A percentile compares a stretch with the other conserved stretches of the same genome.
These are phyloP conservation scores for Tichodroma muraria DNA, from an alignment of 2,113 vertebrate species.

Conservation along the genomic window DNA sequence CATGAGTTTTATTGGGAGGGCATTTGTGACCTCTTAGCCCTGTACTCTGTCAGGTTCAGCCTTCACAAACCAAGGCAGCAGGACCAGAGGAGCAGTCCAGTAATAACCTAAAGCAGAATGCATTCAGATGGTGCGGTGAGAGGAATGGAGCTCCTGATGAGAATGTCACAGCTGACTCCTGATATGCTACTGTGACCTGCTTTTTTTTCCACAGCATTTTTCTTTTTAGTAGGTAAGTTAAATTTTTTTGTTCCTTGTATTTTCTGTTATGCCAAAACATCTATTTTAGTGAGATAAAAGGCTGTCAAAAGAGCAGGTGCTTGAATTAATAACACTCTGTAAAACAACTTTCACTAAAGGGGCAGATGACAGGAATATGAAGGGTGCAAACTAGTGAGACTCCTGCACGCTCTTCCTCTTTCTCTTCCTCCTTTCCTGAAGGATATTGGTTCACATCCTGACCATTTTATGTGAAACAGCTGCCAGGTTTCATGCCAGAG, in stretches of 20 bases:
- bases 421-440: not conserved
- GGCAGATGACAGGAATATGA: not conserved
- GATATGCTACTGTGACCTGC: not conserved
- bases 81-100: not conserved
- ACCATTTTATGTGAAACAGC: not conserved
- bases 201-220: not conserved
- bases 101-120: not conserved
- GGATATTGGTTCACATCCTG: not conserved
- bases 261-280: not conserved
- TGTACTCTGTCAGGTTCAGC: not conserved
- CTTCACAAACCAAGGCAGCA: not conserved
- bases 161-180: not conserved
- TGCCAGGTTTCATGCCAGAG: slow-evolving; percentile 36
- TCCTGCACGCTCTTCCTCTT: not conserved
- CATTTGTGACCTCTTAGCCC: not conserved
- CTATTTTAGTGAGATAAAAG: slow-evolving; percentile 5
- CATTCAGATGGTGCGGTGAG: not conserved
- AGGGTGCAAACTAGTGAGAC: not conserved
- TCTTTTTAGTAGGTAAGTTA: not conserved
- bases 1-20: not conserved
- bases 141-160: not conserved
- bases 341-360: not conserved
- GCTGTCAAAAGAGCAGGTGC: not conserved
- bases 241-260: not conserved
- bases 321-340: not conserved